Evolutionary conservation across 2,113 vertebrate species (phyloP).

Genomic region (Brachypodius melanocephalos): DNA sequence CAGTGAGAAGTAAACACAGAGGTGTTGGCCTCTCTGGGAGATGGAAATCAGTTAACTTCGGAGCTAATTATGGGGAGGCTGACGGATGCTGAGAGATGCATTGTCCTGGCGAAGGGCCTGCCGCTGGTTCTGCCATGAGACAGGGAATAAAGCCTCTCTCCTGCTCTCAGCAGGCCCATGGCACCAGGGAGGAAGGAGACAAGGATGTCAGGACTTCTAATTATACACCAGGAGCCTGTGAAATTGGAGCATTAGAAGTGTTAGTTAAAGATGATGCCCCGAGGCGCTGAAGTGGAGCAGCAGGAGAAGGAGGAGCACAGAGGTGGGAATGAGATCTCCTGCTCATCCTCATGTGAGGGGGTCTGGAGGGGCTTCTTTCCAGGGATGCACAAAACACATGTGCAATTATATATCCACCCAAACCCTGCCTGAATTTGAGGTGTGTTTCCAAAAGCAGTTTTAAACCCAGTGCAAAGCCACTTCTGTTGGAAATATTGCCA

Average conservation of each 20-base stretch:
- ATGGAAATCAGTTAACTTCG: not conserved
- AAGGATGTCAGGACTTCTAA: conserved; percentile 58
- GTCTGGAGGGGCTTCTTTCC: not conserved
- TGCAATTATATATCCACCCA: not conserved
- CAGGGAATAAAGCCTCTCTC: not conserved
- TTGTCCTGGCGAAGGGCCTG: not conserved
- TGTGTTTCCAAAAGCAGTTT: not conserved
- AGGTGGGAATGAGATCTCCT: not conserved
- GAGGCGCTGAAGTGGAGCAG: not conserved
- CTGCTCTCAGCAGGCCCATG: not conserved
- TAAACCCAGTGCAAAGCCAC: not conserved
- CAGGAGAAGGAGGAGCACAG: not conserved
- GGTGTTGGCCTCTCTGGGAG: conserved; percentile 45
- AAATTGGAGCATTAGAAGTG: not conserved
- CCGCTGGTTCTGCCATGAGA: not conserved
- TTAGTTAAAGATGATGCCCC: not conserved
- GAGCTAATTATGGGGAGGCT: conserved; percentile 33
- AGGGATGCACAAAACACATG: rapidly evolving
- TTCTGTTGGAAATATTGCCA: not conserved
- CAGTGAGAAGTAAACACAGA: not conserved
- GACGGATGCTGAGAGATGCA: conserved; percentile 8
- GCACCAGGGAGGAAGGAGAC: not conserved
- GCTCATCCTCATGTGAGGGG: rapidly evolving
- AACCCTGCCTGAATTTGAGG: not conserved
- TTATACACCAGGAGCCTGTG: not conserved